Base-by-base conservation (phyloP, 2,113 vertebrate species). In the Caranx ignobilis region DNA sequence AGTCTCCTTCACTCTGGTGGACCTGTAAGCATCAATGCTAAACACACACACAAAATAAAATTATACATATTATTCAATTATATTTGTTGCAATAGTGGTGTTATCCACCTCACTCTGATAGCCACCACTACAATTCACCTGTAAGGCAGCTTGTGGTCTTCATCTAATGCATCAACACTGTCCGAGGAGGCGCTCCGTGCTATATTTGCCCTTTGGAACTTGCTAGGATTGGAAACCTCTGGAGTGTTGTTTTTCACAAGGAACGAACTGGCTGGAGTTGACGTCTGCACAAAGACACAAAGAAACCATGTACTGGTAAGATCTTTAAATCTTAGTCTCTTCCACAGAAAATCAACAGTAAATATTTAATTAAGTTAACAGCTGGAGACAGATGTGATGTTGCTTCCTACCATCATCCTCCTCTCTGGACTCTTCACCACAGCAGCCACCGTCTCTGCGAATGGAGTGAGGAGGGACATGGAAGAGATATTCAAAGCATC, bases 401-500 rank as follows among this genome's bases (percentile, higher is more conserved):
- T 5, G 3, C 9, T 5, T 31, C 82, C 47, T 35, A 95, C 93
- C 92, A 95, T 90, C 68, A 78, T 13, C 39, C 93, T 95, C 72
- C 95, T 95, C 93, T 97, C 95, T 63, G 97, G 96, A 89, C 95
- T 96, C 74, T 81, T 93, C 11, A 94, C 88, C 19, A 92, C 92
- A 62, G 95, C 92, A n/a, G 95, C 96, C 77, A 99, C 97, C 0
- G 97, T 97, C 90, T 99, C 97, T n/a, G 93, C 95, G 60, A 99
- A 85, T 0, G 98, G 97, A n/a, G 95, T 87, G 47, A 99, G 95
- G n/a, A 99, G 88, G 52, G 98, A 99, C 98, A 99, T 99, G 0
- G 98, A 99, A 32, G 98, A 99, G 93, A 99, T 98, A 70, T 99
- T 99, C 67, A 99, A 87, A 0, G 95, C 93, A 72, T 96, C 97